Base-by-base conservation (phyloP, 2,797 vertebrate species). In the Sebastiscus tertius region DNA sequence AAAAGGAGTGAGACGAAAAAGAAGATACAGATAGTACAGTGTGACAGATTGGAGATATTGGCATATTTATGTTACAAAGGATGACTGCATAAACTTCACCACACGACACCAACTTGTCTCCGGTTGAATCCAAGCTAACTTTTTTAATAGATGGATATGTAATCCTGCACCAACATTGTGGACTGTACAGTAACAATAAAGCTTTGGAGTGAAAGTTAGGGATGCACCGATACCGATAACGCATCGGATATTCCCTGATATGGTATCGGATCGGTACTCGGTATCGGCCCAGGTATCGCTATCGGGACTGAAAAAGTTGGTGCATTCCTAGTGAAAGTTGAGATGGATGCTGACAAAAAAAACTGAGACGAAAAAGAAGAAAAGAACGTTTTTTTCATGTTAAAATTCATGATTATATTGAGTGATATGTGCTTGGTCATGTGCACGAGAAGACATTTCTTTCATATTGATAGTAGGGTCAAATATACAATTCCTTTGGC, bases 91-190 rank as follows among this genome's bases (percentile, higher is more conserved):
- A 67, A 39, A 66, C 52, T 56, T 87, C 60, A 54, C 20, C 42
- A 69, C 68, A 82, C 75, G 68, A 75, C 61, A 88, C 18, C 27
- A 76, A 66, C 65, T 75, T 66, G 52, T 79, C 59, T 81, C 59
- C 20, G 61, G 63, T 64, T 29, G 13, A 67, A 75, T 66, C 14
- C 46, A 49, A 49, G 16, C 46, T 49, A 49, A 49, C 46, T 49
- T 20, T 49, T 49, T 49, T 18, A 49, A 49, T 24, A 58, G 9
- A 81, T 65, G 27, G 20, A 73, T 42, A 18, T 49, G 26, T 33
- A 52, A 6, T 26, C 26, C 18, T 22, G 7, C 20, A 55, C n/a
- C 18, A 10, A 69, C 22, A 55, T 2, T 16, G 8, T 58, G 33
- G 11, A 62, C 8, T 36, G 26, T 36, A 61, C n/a, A 26, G 42